These are phyloP conservation scores for Lateolabrax maculatus DNA, from an alignment of 2,797 vertebrate genomes.

Conservation along the genomic window DNA sequence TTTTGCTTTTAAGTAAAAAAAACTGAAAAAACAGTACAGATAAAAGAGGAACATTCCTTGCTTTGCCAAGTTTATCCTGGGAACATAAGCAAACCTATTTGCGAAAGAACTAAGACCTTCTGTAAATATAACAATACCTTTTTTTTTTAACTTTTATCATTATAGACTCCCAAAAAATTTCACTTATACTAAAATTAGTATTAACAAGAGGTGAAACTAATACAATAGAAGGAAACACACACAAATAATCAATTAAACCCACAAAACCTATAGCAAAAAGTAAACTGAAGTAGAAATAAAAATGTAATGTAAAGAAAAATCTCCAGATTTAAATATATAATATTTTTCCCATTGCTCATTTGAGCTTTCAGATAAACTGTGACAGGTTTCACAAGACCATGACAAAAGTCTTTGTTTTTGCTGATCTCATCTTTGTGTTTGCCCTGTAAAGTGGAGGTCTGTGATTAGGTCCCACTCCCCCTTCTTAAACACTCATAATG, in stretches of 20 bases:
- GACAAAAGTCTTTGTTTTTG: not conserved
- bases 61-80: not conserved
- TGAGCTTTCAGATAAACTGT: not conserved
- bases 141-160: not conserved
- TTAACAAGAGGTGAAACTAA: not conserved
- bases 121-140: not conserved
- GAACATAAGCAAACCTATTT: not conserved
- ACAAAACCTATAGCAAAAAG: not conserved
- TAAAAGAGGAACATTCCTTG: not conserved
- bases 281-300: not conserved
- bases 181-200: too few species aligned
- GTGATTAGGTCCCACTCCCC: constrained; percentile 15
- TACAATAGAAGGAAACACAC: not conserved
- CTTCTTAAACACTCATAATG: constrained; percentile 34
- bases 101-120: not conserved
- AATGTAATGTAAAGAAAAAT: not conserved
- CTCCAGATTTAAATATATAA: not conserved
- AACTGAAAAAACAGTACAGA: not conserved
- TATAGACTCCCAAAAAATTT: too few species aligned
- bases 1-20: not conserved
- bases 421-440: constrained; percentile 51
- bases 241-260: not conserved
- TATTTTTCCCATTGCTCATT: not conserved
- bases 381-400: not conserved
- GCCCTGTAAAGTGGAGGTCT: constrained; percentile 32